Percentiles rank a stretch among this genome's conserved stretches.
Conservation (phyloP, 2,888 invertebrate genomes). For the Amphipyra berbera region DNA sequence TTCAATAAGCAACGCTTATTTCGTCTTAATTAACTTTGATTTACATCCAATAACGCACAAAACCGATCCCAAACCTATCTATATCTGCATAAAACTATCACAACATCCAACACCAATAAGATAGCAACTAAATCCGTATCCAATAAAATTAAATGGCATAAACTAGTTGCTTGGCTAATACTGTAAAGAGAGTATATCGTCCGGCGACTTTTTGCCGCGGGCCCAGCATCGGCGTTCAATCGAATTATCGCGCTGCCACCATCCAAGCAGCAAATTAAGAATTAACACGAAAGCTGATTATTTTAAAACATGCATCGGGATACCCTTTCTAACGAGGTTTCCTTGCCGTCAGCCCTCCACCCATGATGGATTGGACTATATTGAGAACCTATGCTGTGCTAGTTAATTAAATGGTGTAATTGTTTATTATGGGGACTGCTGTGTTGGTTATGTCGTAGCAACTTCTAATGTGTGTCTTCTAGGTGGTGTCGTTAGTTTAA, state of each 20-base stretch:
- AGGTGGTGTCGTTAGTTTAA: too few species aligned
- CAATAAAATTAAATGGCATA: conserved; percentile 44
- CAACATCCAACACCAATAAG: too few species aligned
- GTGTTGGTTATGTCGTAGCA: conserved; percentile 6
- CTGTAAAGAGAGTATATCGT: conserved; percentile 63
- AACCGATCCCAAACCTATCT: too few species aligned
- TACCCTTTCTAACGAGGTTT: conserved; percentile 86
- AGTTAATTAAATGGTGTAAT: conserved; percentile 46
- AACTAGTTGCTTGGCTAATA: conserved; percentile 43
- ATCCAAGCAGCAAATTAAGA: conserved; percentile 89
- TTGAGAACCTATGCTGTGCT: conserved; percentile 43
- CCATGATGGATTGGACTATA: conserved; percentile 50
- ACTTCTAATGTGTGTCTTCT: neutral
- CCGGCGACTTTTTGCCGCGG: conserved; percentile 77
- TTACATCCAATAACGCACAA: too few species aligned
- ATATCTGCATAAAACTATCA: too few species aligned
- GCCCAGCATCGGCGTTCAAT: conserved; percentile 76
- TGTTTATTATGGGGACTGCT: conserved; percentile 37
- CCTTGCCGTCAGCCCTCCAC: conserved; percentile 54
- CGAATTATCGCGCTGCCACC: conserved; percentile 81
- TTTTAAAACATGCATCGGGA: conserved; percentile 88
- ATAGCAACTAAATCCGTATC: conserved; percentile 5
- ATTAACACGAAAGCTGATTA: conserved; percentile 86
- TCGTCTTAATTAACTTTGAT: too few species aligned
- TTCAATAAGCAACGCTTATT: too few species aligned